Evolutionary conservation across 2,113 vertebrate species (phyloP).

Genomic region (Thalassarche chlororhynchos): DNA sequence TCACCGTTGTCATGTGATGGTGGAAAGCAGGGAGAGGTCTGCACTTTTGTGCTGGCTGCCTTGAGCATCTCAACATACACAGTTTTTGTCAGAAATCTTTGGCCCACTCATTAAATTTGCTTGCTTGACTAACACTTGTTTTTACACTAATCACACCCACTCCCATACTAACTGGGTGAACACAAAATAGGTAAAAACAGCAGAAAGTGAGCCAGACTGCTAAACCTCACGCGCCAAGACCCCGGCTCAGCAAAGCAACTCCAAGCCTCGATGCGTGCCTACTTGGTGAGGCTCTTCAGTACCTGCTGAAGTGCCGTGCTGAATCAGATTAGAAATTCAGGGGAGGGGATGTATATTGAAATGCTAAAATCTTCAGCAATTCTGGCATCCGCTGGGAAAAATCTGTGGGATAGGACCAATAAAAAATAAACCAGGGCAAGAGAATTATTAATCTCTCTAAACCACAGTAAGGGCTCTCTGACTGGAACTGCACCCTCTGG

Average conservation of each 20-base stretch:
- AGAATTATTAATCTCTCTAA: constrained; percentile 15
- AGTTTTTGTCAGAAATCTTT: neutral
- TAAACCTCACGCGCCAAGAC: neutral
- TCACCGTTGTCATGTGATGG: neutral
- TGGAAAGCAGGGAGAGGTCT: neutral
- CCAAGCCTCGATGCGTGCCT: rapidly evolving
- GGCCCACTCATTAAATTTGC: neutral
- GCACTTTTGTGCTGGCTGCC: neutral
- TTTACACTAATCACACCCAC: neutral
- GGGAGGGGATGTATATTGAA: neutral
- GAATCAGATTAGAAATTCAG: neutral
- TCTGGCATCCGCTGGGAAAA: neutral
- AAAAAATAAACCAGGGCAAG: constrained; percentile 23
- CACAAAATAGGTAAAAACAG: neutral
- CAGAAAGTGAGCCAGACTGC: neutral
- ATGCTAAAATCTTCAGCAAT: constrained; percentile 1
- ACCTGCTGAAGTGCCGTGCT: neutral
- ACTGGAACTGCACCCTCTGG: constrained; percentile 14
- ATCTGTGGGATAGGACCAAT: neutral
- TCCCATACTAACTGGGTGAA: neutral
- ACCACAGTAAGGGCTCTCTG: neutral
- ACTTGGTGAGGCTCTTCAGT: neutral
- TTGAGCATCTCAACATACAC: neutral
- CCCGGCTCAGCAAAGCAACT: neutral
- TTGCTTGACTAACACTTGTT: neutral